phyloP scores from a whole-genome alignment of 2,797 vertebrate species.

The Sebastes minor region DNA sequence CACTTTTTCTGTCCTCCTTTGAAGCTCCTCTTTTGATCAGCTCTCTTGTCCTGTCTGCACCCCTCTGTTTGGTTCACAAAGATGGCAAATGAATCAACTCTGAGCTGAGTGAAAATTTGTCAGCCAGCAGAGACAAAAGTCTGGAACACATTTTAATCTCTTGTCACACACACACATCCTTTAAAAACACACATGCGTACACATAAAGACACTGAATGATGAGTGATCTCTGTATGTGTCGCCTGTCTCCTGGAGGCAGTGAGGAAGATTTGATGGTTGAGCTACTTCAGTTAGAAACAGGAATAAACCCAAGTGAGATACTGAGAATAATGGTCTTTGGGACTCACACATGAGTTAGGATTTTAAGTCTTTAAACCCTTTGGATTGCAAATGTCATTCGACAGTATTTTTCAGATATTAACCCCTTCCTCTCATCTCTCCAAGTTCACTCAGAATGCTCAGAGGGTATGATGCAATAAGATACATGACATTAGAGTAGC shows the following conservation, averaged over 20 bases:
- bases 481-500: too few species aligned
- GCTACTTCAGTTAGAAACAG: conserved; percentile 12
- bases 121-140: conserved; percentile 48
- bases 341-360: conserved; percentile 13
- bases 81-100: conserved; percentile 63
- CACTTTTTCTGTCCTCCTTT: conserved; percentile 73
- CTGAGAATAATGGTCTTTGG: conserved; percentile 23
- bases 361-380: conserved; percentile 22
- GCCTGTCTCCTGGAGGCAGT: conserved; percentile 47
- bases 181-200: conserved; percentile 27
- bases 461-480: neutral
- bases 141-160: conserved; percentile 39
- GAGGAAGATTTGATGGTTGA: conserved; percentile 32
- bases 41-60: conserved; percentile 57
- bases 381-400: conserved; percentile 13
- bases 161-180: neutral
- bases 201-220: conserved; percentile 29
- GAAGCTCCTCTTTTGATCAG: conserved; percentile 84
- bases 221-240: conserved; percentile 52
- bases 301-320: neutral
- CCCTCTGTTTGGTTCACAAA: conserved; percentile 64
- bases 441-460: neutral
- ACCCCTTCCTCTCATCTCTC: neutral
- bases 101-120: conserved; percentile 53
- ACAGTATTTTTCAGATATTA: neutral